Evolutionary conservation across 2,797 vertebrate species (phyloP).

Genomic region (Eulemur mongoz): DNA sequence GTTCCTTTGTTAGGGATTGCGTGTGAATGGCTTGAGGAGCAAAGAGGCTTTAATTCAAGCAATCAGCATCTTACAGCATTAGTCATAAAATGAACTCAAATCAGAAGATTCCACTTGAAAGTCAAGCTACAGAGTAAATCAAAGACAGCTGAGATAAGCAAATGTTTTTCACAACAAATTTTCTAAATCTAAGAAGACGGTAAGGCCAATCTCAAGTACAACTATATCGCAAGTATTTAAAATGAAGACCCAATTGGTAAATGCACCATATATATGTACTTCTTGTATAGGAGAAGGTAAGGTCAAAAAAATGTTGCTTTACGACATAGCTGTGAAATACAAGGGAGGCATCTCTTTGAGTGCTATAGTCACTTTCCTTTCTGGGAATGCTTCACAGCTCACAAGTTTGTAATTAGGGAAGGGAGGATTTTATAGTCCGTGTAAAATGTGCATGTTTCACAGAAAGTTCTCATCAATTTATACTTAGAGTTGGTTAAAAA

Average conservation of each 20-base stretch:
- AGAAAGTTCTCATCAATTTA: neutral
- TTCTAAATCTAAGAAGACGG: slow-evolving; percentile 70
- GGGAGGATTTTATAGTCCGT: neutral
- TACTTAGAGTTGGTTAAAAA: neutral
- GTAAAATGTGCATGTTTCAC: slow-evolving; percentile 34
- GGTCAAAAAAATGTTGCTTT: neutral
- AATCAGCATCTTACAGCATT: slow-evolving; percentile 66
- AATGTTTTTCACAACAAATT: slow-evolving; percentile 68
- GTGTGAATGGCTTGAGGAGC: slow-evolving; percentile 36
- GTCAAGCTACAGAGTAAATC: slow-evolving; percentile 79
- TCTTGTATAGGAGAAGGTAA: neutral
- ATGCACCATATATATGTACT: neutral
- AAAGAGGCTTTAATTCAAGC: slow-evolving; percentile 65
- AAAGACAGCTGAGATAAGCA: slow-evolving; percentile 79
- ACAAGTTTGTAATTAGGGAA: slow-evolving; percentile 12
- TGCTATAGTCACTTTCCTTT: neutral
- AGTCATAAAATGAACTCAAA: slow-evolving; percentile 72
- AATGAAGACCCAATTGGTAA: neutral
- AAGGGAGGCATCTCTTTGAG: neutral
- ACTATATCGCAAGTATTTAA: slow-evolving; percentile 29
- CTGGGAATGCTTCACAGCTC: neutral
- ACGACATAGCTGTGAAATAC: neutral
- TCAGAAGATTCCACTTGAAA: slow-evolving; percentile 71
- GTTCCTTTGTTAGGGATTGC: slow-evolving; percentile 62
- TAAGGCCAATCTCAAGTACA: neutral